Evolutionary conservation across 2,113 vertebrate species (phyloP), one percentile per base, ranked within the genome.

Genomic region (Melozone crissalis): DNA sequence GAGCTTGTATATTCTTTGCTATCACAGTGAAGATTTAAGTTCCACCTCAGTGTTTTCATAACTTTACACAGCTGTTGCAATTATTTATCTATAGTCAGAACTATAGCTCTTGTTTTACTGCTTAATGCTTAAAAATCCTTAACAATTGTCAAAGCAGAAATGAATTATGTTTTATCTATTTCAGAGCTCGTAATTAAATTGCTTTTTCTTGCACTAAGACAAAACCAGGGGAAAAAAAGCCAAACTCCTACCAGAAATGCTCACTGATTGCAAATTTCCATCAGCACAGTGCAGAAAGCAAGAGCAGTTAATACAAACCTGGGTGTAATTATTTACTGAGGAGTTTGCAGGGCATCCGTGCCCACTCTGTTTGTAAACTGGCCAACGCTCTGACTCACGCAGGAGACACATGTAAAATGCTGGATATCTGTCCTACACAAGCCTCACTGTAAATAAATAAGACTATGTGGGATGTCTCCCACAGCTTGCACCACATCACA

Each of bases 101-200:
- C 87, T 68, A 11, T 23, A 89, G 83, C 44, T 87, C 61, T 90
- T 84, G n/a, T 71, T 96, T 90, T 84, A 86, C 47, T 78, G 19
- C 66, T 77, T 90, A 78, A 92, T 88, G 65, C 57, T 95, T 94
- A 78, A 96, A 95, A 94, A 65, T 57, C 79, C 90, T 78, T 94
- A 92, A 81, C 55, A 91, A 88, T 68, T 54, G 52, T 86, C 76
- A 95, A 75, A 93, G 33, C 63, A 92, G 51, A 77, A 94, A 83
- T 47, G 54, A 88, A 71, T 90, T 22, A 44, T 37, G 11, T 61
- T 93, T 84, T 44, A 73, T 74, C 75, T 93, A 17, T 91, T 95
- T 84, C 2, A 4, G 37, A 65, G 23, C 61, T 84, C 12, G 0
- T 72, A 72, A 84, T 89, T 83, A 86, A 92, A 87, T 90, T 61